These are phyloP conservation scores for Brachionus manjavacas DNA, from an alignment of 1,140 invertebrate species.

Conservation along the genomic window DNA sequence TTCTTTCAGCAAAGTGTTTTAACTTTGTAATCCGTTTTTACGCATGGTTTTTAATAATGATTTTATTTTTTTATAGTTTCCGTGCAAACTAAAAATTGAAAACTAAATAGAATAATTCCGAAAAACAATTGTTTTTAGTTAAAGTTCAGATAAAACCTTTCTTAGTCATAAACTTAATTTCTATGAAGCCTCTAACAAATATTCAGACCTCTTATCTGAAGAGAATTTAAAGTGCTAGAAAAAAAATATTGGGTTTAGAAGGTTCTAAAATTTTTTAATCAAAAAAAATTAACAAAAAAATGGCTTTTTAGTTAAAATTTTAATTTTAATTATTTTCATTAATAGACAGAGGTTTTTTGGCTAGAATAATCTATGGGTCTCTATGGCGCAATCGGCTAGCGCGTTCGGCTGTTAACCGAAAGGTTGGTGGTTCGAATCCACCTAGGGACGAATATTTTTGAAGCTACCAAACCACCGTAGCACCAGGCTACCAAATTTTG, in stretches of 20 bases:
- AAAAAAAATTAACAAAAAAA: too few species aligned
- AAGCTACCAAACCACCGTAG: too few species aligned
- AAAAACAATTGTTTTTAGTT: neutral
- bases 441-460: neutral
- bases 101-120: neutral
- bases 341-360: neutral
- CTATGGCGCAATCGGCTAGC: neutral
- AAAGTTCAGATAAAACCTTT: neutral
- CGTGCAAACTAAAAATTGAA: neutral
- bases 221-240: neutral
- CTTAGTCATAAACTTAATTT: neutral
- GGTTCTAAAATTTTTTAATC: too few species aligned
- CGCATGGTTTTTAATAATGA: neutral
- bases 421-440: neutral
- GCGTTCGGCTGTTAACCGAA: neutral
- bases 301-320: too few species aligned
- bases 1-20: neutral
- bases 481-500: too few species aligned
- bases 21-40: neutral
- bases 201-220: neutral
- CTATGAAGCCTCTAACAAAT: neutral
- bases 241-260: too few species aligned
- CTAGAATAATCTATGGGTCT: neutral
- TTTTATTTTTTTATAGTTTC: neutral
- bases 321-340: too few species aligned